Base-by-base conservation (phyloP, 2,797 vertebrate genomes). In the Eutrigla gurnardus region DNA sequence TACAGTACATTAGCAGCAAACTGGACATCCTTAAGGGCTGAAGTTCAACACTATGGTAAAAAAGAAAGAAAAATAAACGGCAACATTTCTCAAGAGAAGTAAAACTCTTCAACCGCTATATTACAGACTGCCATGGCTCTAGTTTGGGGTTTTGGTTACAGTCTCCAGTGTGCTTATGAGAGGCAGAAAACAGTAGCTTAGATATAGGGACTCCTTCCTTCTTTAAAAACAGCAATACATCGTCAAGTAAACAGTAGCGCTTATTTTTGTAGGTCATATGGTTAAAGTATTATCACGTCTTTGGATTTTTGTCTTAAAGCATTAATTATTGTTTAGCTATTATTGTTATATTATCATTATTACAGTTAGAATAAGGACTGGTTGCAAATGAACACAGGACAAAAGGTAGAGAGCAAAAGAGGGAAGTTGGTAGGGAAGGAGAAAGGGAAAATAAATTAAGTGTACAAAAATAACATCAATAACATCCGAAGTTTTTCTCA, bases 301-400 rank as follows among this genome's bases (percentile, higher is more conserved):
- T 99, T 99, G 98, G 98, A 98, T 98, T 97, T 99, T 94, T 98
- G 97, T 97, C 96, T 99, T 99, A 99, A 99, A 99, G 98, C 98
- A 98, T 98, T 97, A 95, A 96, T 96, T 94, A 95, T 95, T 96
- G 93, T 94, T 93, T 92, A 93, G 92, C 87, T 93, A 93, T 94
- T 93, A 94, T 92, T 94, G 92, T 92, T 94, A 93, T 94, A 94
- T 93, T 93, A 93, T 93, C 91, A 94, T 94, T 95, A 96, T 95
- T 93, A 95, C 95, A 96, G 91, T 92, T 87, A 93, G 91, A 93
- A 93, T 91, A 94, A 93, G 88, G 79, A 92, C 87, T 92, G 91
- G 90, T 90, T 92, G 86, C 75, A 93, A 93, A 93, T 90, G 61
- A 93, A 93, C 78, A 89, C 70, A 88, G 82, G 79, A 88, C 82